A percentile compares a stretch with the other conserved stretches of the same genome.
These are phyloP conservation scores for Nesoenas mayeri DNA, from an alignment of 2,113 vertebrate genomes.

Conservation along the genomic window DNA sequence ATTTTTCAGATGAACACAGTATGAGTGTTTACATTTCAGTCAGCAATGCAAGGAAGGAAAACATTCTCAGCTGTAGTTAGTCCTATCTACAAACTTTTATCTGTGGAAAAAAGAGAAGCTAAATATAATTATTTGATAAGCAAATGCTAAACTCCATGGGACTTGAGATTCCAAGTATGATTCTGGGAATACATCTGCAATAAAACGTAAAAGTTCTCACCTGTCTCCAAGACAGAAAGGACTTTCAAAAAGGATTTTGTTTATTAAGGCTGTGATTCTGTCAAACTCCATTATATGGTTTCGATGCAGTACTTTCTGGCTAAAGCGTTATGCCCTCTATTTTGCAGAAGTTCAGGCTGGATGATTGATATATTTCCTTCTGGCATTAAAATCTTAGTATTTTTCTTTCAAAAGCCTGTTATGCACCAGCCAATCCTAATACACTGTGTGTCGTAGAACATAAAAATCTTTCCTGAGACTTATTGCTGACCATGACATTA, in stretches of 20 bases:
- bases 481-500: background rate
- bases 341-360: background rate
- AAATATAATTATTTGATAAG: background rate
- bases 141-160: background rate
- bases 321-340: background rate
- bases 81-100: background rate
- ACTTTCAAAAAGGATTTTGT: background rate
- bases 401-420: background rate
- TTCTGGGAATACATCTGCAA: background rate
- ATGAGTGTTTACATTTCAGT: background rate
- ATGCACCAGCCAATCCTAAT: background rate
- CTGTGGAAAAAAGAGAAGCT: background rate
- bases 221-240: background rate
- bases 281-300: accelerated
- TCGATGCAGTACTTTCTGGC: background rate
- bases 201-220: background rate
- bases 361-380: background rate
- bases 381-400: background rate
- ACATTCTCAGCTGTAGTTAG: background rate
- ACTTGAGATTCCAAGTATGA: background rate
- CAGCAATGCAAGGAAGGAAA: background rate
- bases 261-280: background rate
- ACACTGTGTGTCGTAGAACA: background rate
- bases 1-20: background rate
- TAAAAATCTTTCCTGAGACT: background rate